Evolutionary conservation across 2,113 vertebrate genomes (phyloP).

Genomic region (Alethe diademata): DNA sequence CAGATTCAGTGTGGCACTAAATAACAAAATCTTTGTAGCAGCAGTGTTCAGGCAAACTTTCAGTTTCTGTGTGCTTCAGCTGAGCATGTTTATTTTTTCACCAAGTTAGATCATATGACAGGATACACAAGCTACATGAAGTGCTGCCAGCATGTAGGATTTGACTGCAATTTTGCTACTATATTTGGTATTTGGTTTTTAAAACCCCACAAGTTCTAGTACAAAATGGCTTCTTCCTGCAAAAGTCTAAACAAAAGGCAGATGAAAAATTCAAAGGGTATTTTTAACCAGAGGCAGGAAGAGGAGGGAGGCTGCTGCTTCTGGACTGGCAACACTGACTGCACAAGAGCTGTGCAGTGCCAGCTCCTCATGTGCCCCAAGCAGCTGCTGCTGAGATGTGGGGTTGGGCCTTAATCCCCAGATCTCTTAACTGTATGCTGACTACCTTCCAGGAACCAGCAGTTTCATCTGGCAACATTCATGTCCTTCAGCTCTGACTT

Average conservation of each 20-base stretch:
- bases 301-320: background rate
- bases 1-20: background rate
- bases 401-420: background rate
- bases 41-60: background rate
- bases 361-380: background rate
- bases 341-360: background rate
- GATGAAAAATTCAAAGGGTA: background rate
- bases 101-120: conserved; percentile 28
- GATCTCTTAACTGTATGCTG: background rate
- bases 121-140: conserved; percentile 28
- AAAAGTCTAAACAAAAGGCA: background rate
- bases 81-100: conserved; percentile 31
- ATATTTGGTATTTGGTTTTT: conserved; percentile 10
- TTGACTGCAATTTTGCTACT: conserved; percentile 16
- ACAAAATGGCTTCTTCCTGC: conserved; percentile 26
- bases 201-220: background rate
- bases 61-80: conserved; percentile 25
- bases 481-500: background rate
- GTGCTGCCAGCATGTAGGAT: conserved; percentile 10
- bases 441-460: background rate
- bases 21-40: background rate
- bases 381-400: background rate
- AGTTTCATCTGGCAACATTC: background rate
- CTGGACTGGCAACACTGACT: background rate
- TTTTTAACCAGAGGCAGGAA: background rate